A percentile compares a stretch with the other conserved stretches of the same genome.
phyloP scores from a whole-genome alignment of 92 coral and sea anemone genomes.

The Epizoanthus ramosus region DNA sequence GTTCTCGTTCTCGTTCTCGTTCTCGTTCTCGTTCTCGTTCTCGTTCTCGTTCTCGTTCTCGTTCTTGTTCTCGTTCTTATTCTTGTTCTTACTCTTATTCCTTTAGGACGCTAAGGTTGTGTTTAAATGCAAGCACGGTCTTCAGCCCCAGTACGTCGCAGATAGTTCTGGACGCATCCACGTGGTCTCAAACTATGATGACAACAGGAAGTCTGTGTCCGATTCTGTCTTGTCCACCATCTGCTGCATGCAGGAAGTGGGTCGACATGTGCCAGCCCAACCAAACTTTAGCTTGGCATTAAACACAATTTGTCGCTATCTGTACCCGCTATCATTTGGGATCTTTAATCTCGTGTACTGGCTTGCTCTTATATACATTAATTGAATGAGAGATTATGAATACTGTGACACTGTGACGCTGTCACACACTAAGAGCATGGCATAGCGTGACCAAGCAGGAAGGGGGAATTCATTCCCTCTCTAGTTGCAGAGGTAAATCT shows the following conservation, averaged over 20 bases:
- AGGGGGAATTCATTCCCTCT: no score
- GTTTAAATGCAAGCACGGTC: conserved; percentile 78
- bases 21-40: no score
- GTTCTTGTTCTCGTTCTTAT: no score
- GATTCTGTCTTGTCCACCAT: conserved; percentile 1
- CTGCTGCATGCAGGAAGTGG: conserved; percentile 22
- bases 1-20: no score
- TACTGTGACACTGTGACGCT: no score
- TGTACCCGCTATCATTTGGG: conserved; percentile 48
- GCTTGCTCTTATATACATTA: conserved; percentile 7
- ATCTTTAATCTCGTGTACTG: conserved; percentile 54
- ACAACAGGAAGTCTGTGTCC: conserved; percentile 32
- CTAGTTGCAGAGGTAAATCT: no score
- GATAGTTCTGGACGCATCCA: conserved; percentile 80
- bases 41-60: no score
- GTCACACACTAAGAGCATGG: no score
- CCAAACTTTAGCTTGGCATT: conserved; percentile 33
- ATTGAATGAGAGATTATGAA: no score
- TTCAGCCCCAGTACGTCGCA: conserved; percentile 84
- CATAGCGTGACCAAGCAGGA: no score
- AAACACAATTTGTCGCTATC: conserved; percentile 49
- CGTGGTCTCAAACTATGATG: conserved; percentile 72
- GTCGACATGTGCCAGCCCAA: not conserved
- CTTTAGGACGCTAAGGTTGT: conserved; percentile 62
- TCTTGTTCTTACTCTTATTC: no score